Percentiles rank a stretch among this genome's conserved stretches.
Evolutionary conservation across 2,888 invertebrate species (phyloP).

Genomic region (Hoplodrina ambigua): DNA sequence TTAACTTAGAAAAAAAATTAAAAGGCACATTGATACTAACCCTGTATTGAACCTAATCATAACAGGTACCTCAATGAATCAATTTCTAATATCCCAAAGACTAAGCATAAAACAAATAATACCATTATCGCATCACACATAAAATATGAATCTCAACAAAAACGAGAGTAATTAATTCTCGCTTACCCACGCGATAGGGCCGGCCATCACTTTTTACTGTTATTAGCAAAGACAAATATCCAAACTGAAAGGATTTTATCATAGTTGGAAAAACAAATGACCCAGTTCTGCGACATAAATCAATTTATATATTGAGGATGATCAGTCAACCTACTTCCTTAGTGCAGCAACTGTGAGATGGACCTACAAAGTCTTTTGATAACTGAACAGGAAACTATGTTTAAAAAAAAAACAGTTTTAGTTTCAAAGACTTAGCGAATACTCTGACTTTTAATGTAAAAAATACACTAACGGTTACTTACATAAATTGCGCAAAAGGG

Average conservation of each 20-base stretch:
- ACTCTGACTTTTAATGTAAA: too few relatives aligned
- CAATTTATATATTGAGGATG: slow-evolving; percentile 42
- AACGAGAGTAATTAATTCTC: slow-evolving; percentile 63
- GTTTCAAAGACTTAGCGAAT: too few relatives aligned
- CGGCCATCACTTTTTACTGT: slow-evolving; percentile 66
- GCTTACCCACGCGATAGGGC: slow-evolving; percentile 52
- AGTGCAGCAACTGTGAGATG: not conserved
- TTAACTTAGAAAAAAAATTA: too few relatives aligned
- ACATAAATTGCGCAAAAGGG: not conserved
- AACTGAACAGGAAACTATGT: not conserved
- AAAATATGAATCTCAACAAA: slow-evolving; percentile 62
- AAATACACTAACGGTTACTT: too few relatives aligned
- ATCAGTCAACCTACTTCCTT: slow-evolving; percentile 3
- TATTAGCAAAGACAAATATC: slow-evolving; percentile 60
- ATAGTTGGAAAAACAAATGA: slow-evolving; percentile 50
- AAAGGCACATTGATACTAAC: too few relatives aligned
- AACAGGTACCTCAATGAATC: not conserved
- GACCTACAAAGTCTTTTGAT: not conserved
- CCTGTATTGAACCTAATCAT: too few relatives aligned
- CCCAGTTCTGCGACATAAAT: slow-evolving; percentile 38
- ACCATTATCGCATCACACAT: slow-evolving; percentile 52
- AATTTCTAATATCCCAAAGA: not conserved
- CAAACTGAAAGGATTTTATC: slow-evolving; percentile 56
- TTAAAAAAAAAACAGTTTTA: not conserved
- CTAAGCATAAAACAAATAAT: slow-evolving; percentile 34